Conservation (phyloP, 2,888 invertebrate species). For the Leucania comma region DNA sequence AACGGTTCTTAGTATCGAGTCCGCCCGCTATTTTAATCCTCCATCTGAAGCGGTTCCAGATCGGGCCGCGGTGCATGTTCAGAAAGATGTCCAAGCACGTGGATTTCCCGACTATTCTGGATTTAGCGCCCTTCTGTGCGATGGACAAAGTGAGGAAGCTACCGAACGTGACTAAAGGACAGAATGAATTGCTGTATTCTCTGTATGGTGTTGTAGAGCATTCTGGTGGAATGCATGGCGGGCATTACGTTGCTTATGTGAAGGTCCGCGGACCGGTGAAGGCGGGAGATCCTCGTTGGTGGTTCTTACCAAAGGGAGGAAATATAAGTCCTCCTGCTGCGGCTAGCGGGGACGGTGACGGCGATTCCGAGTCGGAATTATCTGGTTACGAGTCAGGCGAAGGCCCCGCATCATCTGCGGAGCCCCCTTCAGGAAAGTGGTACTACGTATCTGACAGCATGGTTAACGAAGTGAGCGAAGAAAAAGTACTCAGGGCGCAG, state of each 20-base stretch:
- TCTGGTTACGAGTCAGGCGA: constrained; percentile 90
- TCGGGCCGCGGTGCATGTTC: constrained; percentile 93
- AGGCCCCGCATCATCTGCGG: constrained; percentile 77
- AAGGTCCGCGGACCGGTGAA: constrained; percentile 94
- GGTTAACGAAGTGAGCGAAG: constrained; percentile 95
- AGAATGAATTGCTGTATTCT: constrained; percentile 94
- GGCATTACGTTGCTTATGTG: constrained; percentile 97
- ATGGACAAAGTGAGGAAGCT: constrained; percentile 91
- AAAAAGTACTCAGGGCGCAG: constrained; percentile 95
- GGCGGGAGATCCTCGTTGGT: constrained; percentile 93
- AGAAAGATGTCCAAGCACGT: constrained; percentile 97
- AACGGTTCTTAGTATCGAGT: constrained; percentile 96
- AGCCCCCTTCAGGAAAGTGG: constrained; percentile 95
- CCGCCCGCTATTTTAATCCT: constrained; percentile 98
- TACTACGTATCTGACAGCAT: constrained; percentile 98
- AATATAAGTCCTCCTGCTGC: constrained; percentile 88
- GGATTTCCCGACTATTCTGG: constrained; percentile 95
- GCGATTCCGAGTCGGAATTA: constrained; percentile 91
- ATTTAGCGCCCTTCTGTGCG: constrained; percentile 97
- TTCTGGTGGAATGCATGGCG: constrained; percentile 96
- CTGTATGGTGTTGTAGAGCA: constrained; percentile 99
- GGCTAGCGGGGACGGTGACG: constrained; percentile 84
- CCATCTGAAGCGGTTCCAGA: constrained; percentile 98
- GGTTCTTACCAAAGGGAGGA: constrained; percentile 92
- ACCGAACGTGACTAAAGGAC: constrained; percentile 91